Conservation (phyloP, 1,140 invertebrate species). For the Proctacanthus coquilletti region DNA sequence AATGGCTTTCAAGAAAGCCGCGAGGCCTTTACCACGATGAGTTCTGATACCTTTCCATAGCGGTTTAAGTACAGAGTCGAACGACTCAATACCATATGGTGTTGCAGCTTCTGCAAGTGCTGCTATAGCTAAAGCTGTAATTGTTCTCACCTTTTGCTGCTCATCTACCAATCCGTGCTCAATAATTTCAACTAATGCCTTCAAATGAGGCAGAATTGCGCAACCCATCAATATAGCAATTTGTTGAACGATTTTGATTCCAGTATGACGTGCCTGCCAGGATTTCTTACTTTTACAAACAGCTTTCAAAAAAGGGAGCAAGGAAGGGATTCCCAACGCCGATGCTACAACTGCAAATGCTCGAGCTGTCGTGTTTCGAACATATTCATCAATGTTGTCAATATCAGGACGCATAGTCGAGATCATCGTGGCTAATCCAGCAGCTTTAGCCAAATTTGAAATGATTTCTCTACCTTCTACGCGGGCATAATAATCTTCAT, state of each 20-base stretch:
- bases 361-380: constrained; percentile 95
- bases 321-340: constrained; percentile 92
- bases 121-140: constrained; percentile 96
- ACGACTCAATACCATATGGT: constrained; percentile 98
- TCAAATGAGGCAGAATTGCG: constrained; percentile 95
- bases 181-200: constrained; percentile 97
- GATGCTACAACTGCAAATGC: constrained; percentile 99
- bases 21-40: constrained; percentile 95
- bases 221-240: constrained; percentile 99
- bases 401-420: constrained; percentile 99
- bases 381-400: constrained; percentile 99
- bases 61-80: constrained; percentile 97
- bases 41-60: constrained; percentile 98
- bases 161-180: constrained; percentile 88
- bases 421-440: constrained; percentile 99
- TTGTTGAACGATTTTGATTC: constrained; percentile 99
- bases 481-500: constrained; percentile 99
- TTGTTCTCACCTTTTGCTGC: constrained; percentile 86
- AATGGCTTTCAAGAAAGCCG: constrained; percentile 98
- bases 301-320: constrained; percentile 96
- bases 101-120: constrained; percentile 96
- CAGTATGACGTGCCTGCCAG: constrained; percentile 98
- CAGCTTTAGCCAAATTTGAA: constrained; percentile 97
- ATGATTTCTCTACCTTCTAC: constrained; percentile 99
- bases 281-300: constrained; percentile 99